These are phyloP conservation scores for Drosophila stalkeri DNA, from an alignment of 2,888 invertebrate species.

Conservation along the genomic window DNA sequence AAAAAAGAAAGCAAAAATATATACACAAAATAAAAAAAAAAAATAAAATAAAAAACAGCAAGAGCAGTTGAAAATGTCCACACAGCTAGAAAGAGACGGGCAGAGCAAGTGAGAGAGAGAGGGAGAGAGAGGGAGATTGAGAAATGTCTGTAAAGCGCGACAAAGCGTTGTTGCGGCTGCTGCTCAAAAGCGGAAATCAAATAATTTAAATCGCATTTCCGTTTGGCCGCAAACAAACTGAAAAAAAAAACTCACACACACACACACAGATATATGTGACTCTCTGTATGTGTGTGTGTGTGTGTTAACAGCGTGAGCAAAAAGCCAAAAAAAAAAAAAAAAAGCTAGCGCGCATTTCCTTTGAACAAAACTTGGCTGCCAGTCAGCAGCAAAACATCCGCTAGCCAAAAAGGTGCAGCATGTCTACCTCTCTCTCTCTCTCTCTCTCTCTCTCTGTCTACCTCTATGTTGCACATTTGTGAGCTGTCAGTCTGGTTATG, in stretches of 20 bases:
- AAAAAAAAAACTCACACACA: background rate
- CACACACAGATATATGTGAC: conserved; percentile 2
- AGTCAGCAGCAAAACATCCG: conserved; percentile 52
- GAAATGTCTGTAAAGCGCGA: background rate
- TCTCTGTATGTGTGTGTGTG: conserved; percentile 6
- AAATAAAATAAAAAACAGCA: conserved; percentile 6
- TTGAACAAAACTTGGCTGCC: conserved; percentile 46
- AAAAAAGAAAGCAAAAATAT: conserved; percentile 3
- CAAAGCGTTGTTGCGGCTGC: conserved; percentile 36
- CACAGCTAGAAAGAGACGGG: conserved; percentile 9
- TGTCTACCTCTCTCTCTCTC: background rate
- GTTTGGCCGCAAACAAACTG: conserved; percentile 62
- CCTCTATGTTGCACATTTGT: conserved; percentile 9
- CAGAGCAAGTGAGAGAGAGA: background rate
- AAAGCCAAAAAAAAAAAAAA: too few species aligned
- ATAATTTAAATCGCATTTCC: conserved; percentile 82
- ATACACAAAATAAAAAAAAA: background rate
- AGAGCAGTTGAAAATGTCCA: conserved; percentile 38
- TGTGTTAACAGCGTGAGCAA: conserved; percentile 24
- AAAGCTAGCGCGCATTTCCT: conserved; percentile 32
- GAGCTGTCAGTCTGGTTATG: conserved; percentile 50
- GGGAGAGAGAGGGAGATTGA: background rate
- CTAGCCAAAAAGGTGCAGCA: conserved; percentile 38
- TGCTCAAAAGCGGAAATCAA: conserved; percentile 70
- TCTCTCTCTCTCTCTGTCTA: background rate